Evolutionary conservation across 2,888 invertebrate genomes (phyloP).

Genomic region (Limnephilus marmoratus): DNA sequence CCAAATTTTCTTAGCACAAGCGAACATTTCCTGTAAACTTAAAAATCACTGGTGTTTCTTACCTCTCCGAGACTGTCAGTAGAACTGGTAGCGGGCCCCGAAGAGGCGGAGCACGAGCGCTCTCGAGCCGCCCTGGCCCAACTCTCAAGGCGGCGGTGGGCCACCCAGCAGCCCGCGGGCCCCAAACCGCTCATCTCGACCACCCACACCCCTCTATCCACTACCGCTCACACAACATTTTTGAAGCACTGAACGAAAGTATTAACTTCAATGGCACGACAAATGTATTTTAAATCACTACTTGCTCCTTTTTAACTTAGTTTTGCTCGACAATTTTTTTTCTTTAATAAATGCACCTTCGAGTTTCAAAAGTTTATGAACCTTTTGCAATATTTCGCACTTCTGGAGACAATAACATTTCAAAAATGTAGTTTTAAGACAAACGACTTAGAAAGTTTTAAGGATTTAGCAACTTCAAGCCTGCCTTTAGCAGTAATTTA

Average conservation of each 20-base stretch:
- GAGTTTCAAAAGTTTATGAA: background rate
- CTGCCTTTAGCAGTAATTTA: too few relatives aligned
- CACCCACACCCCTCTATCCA: background rate
- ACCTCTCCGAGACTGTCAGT: constrained; percentile 76
- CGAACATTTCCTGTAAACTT: background rate
- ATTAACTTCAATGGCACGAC: background rate
- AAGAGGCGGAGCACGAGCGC: constrained; percentile 78
- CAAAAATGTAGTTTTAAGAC: too few relatives aligned
- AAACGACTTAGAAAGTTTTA: too few relatives aligned
- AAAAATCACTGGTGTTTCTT: constrained; percentile 8
- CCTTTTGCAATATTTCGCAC: background rate
- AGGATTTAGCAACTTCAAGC: too few relatives aligned
- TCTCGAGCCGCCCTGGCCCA: constrained; percentile 87
- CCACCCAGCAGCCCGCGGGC: constrained; percentile 86
- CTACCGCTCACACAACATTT: constrained; percentile 64
- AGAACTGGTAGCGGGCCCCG: constrained; percentile 78
- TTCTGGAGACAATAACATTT: too few relatives aligned
- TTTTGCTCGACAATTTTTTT: background rate
- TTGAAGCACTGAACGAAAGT: background rate
- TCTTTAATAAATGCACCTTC: background rate
- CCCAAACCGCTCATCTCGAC: constrained; percentile 81
- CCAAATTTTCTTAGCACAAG: background rate
- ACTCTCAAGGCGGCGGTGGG: constrained; percentile 85
- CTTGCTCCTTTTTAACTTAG: background rate
- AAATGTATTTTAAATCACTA: background rate